Conservation (phyloP, 1,140 invertebrate species). For the Apis mellifera region DNA sequence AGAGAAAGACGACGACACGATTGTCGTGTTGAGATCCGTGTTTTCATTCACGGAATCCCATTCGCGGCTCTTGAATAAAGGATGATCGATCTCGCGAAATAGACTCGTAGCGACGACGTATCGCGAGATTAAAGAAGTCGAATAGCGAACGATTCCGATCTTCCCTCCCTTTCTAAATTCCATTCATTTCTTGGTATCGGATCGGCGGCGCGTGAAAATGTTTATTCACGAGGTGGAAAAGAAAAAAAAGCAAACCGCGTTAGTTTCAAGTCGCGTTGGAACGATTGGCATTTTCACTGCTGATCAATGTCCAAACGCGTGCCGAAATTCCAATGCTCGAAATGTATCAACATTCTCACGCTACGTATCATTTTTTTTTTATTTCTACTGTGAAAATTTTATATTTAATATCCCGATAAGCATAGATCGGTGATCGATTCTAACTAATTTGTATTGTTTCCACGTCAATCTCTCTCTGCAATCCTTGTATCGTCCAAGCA, state of each 20-base stretch:
- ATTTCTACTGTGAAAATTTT: too few relatives aligned
- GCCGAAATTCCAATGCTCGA: too few relatives aligned
- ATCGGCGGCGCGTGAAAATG: constrained; percentile 4
- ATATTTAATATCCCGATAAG: too few relatives aligned
- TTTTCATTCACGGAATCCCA: constrained; percentile 4
- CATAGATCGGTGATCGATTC: too few relatives aligned
- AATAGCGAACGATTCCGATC: not conserved
- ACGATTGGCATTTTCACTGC: constrained; percentile 21
- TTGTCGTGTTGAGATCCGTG: not conserved
- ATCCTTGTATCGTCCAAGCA: too few relatives aligned
- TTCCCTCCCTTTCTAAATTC: not conserved
- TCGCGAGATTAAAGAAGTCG: not conserved
- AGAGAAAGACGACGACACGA: not conserved
- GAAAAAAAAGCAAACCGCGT: not conserved
- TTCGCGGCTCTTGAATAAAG: constrained; percentile 1
- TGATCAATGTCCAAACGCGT: too few relatives aligned
- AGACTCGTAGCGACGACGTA: not conserved
- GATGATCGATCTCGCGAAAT: not conserved
- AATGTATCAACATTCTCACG: too few relatives aligned
- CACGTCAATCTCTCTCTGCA: too few relatives aligned
- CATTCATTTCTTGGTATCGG: not conserved
- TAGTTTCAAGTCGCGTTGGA: not conserved
- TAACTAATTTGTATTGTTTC: too few relatives aligned
- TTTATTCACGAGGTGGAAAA: constrained; percentile 16
- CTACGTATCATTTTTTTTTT: too few relatives aligned